phyloP scores from a whole-genome alignment of 2,113 vertebrate species.

The Microcebus griseorufus region DNA sequence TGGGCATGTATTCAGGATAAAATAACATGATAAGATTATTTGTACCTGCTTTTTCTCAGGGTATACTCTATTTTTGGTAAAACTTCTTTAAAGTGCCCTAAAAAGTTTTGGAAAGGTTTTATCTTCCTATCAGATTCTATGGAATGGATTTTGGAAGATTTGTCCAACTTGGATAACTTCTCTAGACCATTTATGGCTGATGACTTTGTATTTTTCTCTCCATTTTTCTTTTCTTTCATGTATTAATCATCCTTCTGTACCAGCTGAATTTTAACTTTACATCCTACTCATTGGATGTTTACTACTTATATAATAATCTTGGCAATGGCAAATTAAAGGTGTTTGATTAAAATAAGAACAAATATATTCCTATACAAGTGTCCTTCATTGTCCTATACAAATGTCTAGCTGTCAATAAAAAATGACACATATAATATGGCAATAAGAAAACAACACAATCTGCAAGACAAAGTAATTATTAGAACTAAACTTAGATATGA shows the following conservation, averaged over 20 bases:
- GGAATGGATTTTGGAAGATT: not conserved
- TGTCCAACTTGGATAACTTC: not conserved
- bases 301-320: not conserved
- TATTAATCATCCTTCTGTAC: not conserved
- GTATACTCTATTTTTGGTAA: not conserved
- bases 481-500: not conserved
- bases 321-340: not conserved
- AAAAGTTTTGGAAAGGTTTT: slow-evolving; percentile 4
- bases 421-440: not conserved
- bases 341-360: not conserved
- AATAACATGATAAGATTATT: slow-evolving; percentile 48
- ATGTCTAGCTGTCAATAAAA: not conserved
- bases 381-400: not conserved
- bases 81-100: not conserved
- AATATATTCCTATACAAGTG: too few relatives aligned
- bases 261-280: not conserved
- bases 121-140: not conserved
- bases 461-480: not conserved
- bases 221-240: not conserved
- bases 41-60: slow-evolving; percentile 2
- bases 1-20: slow-evolving; percentile 39
- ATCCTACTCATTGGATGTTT: not conserved
- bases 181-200: not conserved
- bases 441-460: not conserved
- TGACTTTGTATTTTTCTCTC: not conserved